Conservation (phyloP, 2,888 invertebrate genomes). For the Alloscopus bannaensis region DNA sequence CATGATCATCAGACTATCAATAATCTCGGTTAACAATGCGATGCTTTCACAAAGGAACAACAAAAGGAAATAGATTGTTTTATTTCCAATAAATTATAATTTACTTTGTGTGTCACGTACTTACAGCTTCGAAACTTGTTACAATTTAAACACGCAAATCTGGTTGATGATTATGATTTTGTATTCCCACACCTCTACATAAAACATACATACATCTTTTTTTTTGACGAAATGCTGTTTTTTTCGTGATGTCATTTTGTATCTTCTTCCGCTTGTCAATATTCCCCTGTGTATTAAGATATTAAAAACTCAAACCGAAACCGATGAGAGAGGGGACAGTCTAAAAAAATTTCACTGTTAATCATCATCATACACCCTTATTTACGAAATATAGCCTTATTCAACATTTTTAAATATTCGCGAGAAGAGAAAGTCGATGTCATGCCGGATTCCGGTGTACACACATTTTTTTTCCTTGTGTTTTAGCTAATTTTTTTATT, state of each 20-base stretch:
- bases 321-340: constrained; percentile 13
- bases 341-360: too few species aligned
- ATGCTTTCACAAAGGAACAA: constrained; percentile 58
- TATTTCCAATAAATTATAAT: constrained; percentile 45
- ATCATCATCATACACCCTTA: too few species aligned
- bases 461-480: too few species aligned
- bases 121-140: constrained; percentile 27
- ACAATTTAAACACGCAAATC: constrained; percentile 23
- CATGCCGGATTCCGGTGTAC: constrained; percentile 47
- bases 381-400: constrained; percentile 23
- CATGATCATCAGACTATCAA: constrained; percentile 63
- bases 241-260: constrained; percentile 8
- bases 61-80: constrained; percentile 47
- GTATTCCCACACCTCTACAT: too few species aligned
- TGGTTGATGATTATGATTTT: constrained; percentile 24
- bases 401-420: constrained; percentile 17
- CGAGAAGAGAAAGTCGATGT: constrained; percentile 58
- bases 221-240: background rate
- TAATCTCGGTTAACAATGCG: constrained; percentile 64
- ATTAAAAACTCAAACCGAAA: constrained; percentile 1
- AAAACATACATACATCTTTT: constrained; percentile 15
- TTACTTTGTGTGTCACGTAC: constrained; percentile 14
- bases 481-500: too few species aligned
- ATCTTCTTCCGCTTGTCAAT: constrained; percentile 10
- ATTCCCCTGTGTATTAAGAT: background rate